phyloP scores from a whole-genome alignment of 2,888 invertebrate genomes.

The Oscheius sp. region DNA sequence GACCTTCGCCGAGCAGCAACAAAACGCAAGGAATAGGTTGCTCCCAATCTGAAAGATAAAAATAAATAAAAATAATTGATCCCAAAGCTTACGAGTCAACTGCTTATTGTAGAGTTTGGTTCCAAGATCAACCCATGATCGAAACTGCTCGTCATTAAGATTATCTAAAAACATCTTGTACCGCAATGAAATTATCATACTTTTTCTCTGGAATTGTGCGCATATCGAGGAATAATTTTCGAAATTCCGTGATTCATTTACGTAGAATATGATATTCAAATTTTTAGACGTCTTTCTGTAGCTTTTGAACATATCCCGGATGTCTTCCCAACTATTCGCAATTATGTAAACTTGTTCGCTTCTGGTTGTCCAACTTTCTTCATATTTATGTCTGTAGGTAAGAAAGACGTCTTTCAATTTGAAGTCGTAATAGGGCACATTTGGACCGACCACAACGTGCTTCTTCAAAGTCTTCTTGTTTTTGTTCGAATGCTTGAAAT shows the following conservation, averaged over 20 bases:
- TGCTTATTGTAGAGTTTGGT: not conserved
- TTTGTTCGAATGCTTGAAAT: too few relatives aligned
- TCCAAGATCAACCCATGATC: not conserved
- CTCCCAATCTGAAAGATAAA: conserved; percentile 17
- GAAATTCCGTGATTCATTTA: too few relatives aligned
- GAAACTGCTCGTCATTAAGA: not conserved
- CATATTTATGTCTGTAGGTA: not conserved
- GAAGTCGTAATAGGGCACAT: not conserved
- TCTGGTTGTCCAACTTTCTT: not conserved
- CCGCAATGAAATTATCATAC: not conserved
- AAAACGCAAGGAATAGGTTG: not conserved
- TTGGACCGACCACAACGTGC: not conserved
- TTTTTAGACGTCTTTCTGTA: not conserved
- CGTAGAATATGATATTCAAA: too few relatives aligned
- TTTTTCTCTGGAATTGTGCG: not conserved
- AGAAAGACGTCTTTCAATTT: not conserved
- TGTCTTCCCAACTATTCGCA: not conserved
- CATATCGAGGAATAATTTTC: too few relatives aligned
- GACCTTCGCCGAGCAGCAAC: not conserved
- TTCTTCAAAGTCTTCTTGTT: not conserved
- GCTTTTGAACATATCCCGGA: not conserved
- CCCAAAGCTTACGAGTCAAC: not conserved
- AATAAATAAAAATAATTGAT: not conserved
- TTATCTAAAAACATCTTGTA: not conserved
- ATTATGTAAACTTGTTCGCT: not conserved